These are phyloP conservation scores for Tarsius wallacei DNA, from an alignment of 2,797 vertebrate species.

Conservation along the genomic window DNA sequence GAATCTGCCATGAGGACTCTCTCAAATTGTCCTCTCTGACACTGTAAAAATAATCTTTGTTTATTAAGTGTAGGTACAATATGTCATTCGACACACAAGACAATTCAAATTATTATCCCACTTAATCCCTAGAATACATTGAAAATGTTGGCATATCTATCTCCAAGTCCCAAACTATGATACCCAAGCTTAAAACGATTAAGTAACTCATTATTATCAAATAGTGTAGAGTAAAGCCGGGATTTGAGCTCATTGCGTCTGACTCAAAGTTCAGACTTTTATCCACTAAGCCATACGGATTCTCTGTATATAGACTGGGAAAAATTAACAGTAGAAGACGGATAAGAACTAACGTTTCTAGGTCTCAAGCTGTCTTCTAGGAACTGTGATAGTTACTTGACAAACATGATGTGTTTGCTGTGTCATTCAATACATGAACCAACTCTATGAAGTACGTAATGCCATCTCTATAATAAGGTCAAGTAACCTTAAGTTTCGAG, in stretches of 20 bases:
- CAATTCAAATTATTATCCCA: not conserved
- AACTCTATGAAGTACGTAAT: not conserved
- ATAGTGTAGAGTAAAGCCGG: not conserved
- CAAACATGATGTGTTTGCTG: not conserved
- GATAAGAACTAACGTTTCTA: not conserved
- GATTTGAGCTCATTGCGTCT: not conserved
- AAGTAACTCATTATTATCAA: not conserved
- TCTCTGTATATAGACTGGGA: not conserved
- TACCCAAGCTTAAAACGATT: not conserved
- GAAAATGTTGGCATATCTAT: slow-evolving; percentile 41
- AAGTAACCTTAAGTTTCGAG: slow-evolving; percentile 5
- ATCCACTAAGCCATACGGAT: not conserved
- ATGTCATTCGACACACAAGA: not conserved
- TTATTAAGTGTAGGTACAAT: not conserved
- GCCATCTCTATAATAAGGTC: not conserved
- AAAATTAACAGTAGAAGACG: not conserved
- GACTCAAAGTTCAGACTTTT: slow-evolving; percentile 10
- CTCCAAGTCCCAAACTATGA: not conserved
- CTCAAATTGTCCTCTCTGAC: not conserved
- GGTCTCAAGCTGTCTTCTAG: not conserved
- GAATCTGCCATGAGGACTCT: not conserved
- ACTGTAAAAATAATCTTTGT: not conserved
- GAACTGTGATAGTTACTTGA: not conserved
- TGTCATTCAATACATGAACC: not conserved
- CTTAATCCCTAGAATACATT: not conserved